Evolutionary conservation across 2,113 vertebrate species (phyloP).

Genomic region (Mobula birostris): DNA sequence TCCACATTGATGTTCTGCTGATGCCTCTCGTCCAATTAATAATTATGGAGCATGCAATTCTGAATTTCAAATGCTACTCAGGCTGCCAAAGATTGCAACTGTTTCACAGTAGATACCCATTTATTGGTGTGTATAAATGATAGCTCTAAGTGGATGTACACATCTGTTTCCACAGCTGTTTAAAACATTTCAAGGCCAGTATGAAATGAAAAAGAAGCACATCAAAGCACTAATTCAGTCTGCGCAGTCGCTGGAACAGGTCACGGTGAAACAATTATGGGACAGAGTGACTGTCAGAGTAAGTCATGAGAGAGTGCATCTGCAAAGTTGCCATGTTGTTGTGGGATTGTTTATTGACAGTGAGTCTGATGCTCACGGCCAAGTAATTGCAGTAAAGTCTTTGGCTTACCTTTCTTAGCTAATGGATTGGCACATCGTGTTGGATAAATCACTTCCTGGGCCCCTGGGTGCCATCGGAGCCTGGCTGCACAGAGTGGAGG

Average conservation of each 20-base stretch:
- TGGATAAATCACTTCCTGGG: constrained; percentile 87
- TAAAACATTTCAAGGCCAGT: constrained; percentile 82
- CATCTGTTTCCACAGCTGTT: constrained; percentile 63
- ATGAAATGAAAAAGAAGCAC: constrained; percentile 85
- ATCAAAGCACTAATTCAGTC: constrained; percentile 75
- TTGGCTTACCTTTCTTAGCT: constrained; percentile 61
- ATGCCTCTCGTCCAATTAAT: background rate
- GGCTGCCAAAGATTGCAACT: background rate
- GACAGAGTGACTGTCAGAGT: constrained; percentile 82
- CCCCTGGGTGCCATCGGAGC: constrained; percentile 86
- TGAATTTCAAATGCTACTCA: background rate
- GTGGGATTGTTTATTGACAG: background rate
- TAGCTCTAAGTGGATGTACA: constrained; percentile 38
- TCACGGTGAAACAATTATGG: constrained; percentile 87
- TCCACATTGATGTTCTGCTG: no score
- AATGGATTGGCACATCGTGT: constrained; percentile 85
- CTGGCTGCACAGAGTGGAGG: constrained; percentile 84
- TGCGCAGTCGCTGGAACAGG: constrained; percentile 81
- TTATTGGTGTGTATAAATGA: background rate
- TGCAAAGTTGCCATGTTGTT: background rate
- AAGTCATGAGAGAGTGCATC: constrained; percentile 42
- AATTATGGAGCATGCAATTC: background rate
- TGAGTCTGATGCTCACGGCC: background rate
- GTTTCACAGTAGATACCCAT: background rate
- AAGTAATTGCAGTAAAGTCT: background rate